Conservation (phyloP, 2,113 vertebrate species). For the Pholis gunnellus region DNA sequence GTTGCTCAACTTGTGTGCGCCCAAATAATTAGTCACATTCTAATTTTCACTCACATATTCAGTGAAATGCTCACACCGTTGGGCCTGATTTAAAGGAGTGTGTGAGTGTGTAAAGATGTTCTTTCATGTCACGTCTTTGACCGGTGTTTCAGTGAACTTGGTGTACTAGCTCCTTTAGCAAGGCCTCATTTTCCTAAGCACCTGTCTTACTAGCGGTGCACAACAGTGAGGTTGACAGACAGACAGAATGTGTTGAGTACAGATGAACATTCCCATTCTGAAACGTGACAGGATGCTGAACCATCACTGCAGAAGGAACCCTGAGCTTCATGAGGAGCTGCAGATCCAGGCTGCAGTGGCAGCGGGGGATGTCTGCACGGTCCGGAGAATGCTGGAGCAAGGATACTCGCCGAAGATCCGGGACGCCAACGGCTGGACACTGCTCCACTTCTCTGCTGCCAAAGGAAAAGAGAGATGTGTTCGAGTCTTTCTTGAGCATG, state of each 20-base stretch:
- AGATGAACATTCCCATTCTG: slow-evolving; percentile 83
- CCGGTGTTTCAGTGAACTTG: background rate
- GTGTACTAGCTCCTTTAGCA: background rate
- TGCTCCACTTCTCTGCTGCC: slow-evolving; percentile 98
- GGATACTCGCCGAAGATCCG: slow-evolving; percentile 97
- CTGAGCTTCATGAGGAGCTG: slow-evolving; percentile 97
- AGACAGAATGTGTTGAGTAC: too few relatives aligned
- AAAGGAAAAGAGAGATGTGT: slow-evolving; percentile 98
- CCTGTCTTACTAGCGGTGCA: background rate
- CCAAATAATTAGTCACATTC: too few relatives aligned
- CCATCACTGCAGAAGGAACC: slow-evolving; percentile 98
- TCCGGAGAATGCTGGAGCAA: slow-evolving; percentile 97
- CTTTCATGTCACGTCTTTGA: background rate
- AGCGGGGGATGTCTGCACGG: slow-evolving; percentile 95
- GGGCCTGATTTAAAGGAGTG: background rate
- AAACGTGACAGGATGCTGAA: slow-evolving; percentile 97
- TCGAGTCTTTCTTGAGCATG: slow-evolving; percentile 96
- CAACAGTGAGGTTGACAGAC: background rate
- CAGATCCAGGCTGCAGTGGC: slow-evolving; percentile 99
- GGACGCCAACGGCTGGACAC: slow-evolving; percentile 97
- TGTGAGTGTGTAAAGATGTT: background rate
- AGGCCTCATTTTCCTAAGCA: background rate
- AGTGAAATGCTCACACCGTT: background rate
- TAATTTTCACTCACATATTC: background rate
- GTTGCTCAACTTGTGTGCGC: too few relatives aligned